Percentiles rank a stretch among this genome's conserved stretches.
These are phyloP conservation scores for Hyppa rectilinea DNA, from an alignment of 2,888 invertebrate genomes.

Conservation along the genomic window DNA sequence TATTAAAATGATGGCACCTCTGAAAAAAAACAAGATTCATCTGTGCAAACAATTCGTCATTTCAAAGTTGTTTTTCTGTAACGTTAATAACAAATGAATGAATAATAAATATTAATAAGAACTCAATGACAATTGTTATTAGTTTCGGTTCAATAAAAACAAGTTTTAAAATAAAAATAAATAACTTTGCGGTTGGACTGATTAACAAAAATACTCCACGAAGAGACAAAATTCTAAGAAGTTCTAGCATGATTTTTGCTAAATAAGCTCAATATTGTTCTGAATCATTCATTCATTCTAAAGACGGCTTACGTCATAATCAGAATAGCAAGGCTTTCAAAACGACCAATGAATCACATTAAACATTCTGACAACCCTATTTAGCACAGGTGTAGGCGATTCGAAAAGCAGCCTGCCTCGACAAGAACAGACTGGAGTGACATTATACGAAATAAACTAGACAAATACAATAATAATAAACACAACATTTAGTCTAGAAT, in stretches of 20 bases:
- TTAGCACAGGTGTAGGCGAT: constrained; percentile 48
- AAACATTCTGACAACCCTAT: constrained; percentile 47
- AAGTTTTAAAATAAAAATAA: constrained; percentile 14
- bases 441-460: constrained; percentile 42
- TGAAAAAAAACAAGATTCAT: constrained; percentile 23
- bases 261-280: constrained; percentile 1
- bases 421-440: constrained; percentile 18
- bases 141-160: constrained; percentile 30
- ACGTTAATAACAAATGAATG: constrained; percentile 41
- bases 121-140: constrained; percentile 33
- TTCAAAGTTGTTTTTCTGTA: constrained; percentile 26
- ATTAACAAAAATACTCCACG: constrained; percentile 16
- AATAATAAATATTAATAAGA: constrained; percentile 53
- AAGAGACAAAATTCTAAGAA: constrained; percentile 22
- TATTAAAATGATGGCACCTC: constrained; percentile 1
- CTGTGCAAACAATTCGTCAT: constrained; percentile 51
- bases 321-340: constrained; percentile 30
- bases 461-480: constrained; percentile 35
- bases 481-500: constrained; percentile 28
- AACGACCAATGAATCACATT: constrained; percentile 32
- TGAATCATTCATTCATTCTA: constrained; percentile 16
- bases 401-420: constrained; percentile 53
- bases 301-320: constrained; percentile 35
- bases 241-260: background rate
- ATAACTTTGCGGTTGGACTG: constrained; percentile 28